phyloP scores from a whole-genome alignment of 2,888 invertebrate genomes.

The Parnassius apollo region DNA sequence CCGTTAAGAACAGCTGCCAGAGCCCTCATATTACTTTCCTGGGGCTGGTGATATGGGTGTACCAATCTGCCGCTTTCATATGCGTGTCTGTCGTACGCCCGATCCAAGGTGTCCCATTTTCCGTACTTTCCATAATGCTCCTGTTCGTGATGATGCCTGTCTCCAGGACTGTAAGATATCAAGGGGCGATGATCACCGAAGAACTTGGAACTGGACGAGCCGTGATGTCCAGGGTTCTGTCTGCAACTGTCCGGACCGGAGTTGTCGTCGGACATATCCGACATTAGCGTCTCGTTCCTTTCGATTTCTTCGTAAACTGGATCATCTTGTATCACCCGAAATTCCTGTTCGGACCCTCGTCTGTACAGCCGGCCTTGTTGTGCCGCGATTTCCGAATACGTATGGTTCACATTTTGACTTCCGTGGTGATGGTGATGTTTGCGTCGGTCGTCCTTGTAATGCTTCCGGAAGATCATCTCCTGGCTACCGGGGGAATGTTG shows the following conservation, averaged over 20 bases:
- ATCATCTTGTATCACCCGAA: constrained; percentile 84
- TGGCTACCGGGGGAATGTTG: constrained; percentile 74
- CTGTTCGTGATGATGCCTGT: constrained; percentile 75
- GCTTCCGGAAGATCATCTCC: constrained; percentile 72
- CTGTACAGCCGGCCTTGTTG: constrained; percentile 75
- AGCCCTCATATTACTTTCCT: constrained; percentile 80
- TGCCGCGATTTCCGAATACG: constrained; percentile 86
- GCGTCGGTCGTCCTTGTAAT: constrained; percentile 71
- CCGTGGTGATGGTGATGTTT: constrained; percentile 77
- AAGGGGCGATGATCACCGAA: constrained; percentile 91
- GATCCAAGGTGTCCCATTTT: constrained; percentile 77
- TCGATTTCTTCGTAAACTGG: constrained; percentile 92
- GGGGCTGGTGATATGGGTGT: constrained; percentile 78
- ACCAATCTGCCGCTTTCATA: constrained; percentile 77
- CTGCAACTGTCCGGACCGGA: constrained; percentile 84
- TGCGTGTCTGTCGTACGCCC: constrained; percentile 69
- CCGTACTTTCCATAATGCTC: constrained; percentile 76
- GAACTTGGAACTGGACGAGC: constrained; percentile 83
- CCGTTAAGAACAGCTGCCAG: constrained; percentile 91
- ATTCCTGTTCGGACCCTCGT: constrained; percentile 80
- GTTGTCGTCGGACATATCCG: constrained; percentile 88
- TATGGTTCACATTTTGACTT: constrained; percentile 85
- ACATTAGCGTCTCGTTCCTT: constrained; percentile 85
- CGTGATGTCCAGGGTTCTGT: constrained; percentile 83
- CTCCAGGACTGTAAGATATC: constrained; percentile 88